Percentiles rank a stretch among this genome's conserved stretches.
These are phyloP conservation scores for Chalcosyrphus nemorum DNA, from an alignment of 2,888 invertebrate species.

Conservation along the genomic window DNA sequence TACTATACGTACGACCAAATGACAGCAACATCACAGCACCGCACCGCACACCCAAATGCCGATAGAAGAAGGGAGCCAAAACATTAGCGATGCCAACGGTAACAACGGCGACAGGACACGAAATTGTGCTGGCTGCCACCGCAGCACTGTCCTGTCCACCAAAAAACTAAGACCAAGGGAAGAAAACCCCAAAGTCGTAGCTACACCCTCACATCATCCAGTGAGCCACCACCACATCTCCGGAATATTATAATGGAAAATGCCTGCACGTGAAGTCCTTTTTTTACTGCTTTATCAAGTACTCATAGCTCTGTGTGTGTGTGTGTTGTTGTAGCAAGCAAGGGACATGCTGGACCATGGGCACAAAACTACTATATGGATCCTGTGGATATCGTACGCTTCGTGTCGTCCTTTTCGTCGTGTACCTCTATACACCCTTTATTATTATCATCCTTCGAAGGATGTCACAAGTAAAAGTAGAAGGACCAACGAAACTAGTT, in stretches of 20 bases:
- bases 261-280: slow-evolving; percentile 73
- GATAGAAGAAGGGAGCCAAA: slow-evolving; percentile 51
- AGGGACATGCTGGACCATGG: slow-evolving; percentile 63
- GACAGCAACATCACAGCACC: slow-evolving; percentile 45
- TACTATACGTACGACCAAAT: slow-evolving; percentile 53
- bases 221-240: slow-evolving; percentile 21
- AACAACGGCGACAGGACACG: slow-evolving; percentile 70
- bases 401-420: slow-evolving; percentile 19
- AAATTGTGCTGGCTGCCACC: slow-evolving; percentile 68
- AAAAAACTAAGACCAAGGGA: slow-evolving; percentile 67
- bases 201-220: slow-evolving; percentile 65
- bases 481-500: slow-evolving; percentile 69
- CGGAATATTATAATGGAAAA: slow-evolving; percentile 70
- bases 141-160: slow-evolving; percentile 71
- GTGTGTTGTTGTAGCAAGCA: too few relatives aligned
- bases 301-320: slow-evolving; percentile 30
- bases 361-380: too few relatives aligned
- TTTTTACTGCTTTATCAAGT: slow-evolving; percentile 70
- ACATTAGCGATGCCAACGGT: slow-evolving; percentile 73
- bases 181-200: slow-evolving; percentile 71
- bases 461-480: slow-evolving; percentile 73
- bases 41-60: slow-evolving; percentile 34
- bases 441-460: slow-evolving; percentile 72
- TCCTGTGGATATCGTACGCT: slow-evolving; percentile 44
- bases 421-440: slow-evolving; percentile 61